Conservation (phyloP, 2,797 vertebrate genomes). For the Periophthalmus magnuspinnatus region DNA sequence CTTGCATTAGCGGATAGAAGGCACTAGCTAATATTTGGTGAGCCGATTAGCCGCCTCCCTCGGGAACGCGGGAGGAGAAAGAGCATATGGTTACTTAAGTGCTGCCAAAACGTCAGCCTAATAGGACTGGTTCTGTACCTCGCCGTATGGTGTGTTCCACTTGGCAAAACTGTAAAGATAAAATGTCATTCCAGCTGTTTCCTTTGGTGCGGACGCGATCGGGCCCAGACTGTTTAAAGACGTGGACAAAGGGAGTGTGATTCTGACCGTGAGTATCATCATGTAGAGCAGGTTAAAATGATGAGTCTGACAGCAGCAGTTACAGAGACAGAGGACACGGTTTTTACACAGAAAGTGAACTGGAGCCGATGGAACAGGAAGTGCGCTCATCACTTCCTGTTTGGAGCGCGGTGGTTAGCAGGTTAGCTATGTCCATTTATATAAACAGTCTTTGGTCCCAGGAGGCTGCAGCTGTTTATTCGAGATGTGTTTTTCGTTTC, state of each 20-base stretch:
- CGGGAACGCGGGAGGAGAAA: not conserved
- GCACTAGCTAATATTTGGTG: not conserved
- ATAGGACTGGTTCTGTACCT: not conserved
- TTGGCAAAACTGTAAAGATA: not conserved
- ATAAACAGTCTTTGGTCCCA: not conserved
- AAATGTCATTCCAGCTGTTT: slow-evolving; percentile 6
- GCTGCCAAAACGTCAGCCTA: not conserved
- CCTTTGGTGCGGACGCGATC: not conserved
- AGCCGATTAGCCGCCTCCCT: not conserved
- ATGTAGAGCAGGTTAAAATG: too few relatives aligned
- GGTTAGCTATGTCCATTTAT: too few relatives aligned
- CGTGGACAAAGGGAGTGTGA: too few relatives aligned
- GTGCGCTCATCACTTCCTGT: too few relatives aligned
- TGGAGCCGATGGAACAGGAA: too few relatives aligned
- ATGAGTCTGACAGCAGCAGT: too few relatives aligned
- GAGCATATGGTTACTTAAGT: not conserved
- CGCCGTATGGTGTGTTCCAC: slow-evolving; percentile 3
- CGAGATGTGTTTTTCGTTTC: slow-evolving; percentile 12
- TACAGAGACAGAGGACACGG: too few relatives aligned
- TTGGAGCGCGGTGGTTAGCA: too few relatives aligned
- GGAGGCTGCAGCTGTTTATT: slow-evolving; percentile 11
- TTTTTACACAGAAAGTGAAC: too few relatives aligned
- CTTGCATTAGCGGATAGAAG: not conserved
- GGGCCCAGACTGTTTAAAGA: too few relatives aligned
- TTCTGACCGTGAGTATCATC: too few relatives aligned